Evolutionary conservation across 2,113 vertebrate genomes (phyloP).

Genomic region (Plecturocebus donacophilus): DNA sequence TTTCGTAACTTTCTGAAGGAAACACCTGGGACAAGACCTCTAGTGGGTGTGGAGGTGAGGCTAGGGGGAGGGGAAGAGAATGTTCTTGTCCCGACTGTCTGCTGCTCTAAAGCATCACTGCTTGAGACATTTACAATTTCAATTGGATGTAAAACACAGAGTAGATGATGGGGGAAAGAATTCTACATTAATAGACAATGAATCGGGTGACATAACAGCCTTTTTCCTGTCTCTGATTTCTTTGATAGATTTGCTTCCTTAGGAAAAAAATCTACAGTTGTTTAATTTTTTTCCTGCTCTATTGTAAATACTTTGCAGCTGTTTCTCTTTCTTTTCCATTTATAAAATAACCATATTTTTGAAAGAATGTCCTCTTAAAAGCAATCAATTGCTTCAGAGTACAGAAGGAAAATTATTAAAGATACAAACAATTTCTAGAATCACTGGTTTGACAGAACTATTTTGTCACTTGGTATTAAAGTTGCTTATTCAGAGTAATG

Average conservation of each 20-base stretch:
- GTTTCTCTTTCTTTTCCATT: conserved; percentile 44
- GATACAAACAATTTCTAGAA: neutral
- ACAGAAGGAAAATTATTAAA: neutral
- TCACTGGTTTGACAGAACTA: neutral
- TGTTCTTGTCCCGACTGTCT: too few species aligned
- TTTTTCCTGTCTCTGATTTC: conserved; percentile 38
- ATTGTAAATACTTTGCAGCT: conserved; percentile 46
- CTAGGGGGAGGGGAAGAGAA: neutral
- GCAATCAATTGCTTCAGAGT: neutral
- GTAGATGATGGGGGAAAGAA: neutral
- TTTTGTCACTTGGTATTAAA: conserved; percentile 1
- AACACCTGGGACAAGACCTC: neutral
- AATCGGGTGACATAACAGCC: neutral
- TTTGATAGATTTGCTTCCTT: conserved; percentile 64
- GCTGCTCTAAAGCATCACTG: neutral
- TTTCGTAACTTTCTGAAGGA: neutral
- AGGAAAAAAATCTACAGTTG: conserved; percentile 32
- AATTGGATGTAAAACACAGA: neutral
- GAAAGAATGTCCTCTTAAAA: conserved; percentile 9
- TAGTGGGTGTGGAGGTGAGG: neutral
- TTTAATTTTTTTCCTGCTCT: conserved; percentile 27
- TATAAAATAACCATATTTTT: neutral
- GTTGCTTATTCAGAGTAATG: conserved; percentile 7
- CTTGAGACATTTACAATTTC: neutral
- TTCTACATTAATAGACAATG: conserved; percentile 44